Base-by-base conservation (phyloP, 1,140 invertebrate genomes). In the Sycobia sp. region DNA sequence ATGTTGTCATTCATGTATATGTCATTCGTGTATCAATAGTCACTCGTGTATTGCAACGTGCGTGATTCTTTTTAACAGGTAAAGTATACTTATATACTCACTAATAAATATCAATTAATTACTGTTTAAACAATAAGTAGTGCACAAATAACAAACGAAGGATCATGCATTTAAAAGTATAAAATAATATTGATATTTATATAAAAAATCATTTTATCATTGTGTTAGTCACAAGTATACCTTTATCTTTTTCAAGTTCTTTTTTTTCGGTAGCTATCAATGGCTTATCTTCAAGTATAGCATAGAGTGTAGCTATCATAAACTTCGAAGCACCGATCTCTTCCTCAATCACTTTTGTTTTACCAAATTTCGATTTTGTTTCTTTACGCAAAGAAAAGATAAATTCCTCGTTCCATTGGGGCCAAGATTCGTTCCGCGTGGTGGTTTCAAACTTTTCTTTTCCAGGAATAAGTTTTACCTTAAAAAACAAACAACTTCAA, bases 381-480 rank as follows among this genome's bases (percentile, higher is more conserved):
- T 84, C 78, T 74, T 86, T 79, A 58, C 79, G 67, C 43, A 91
- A 66, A 43, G 83, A 84, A 75, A 90, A 90, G 60, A 84, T 84
- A 69, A 90, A 90, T 62, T 90, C 89, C 77, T 91, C 88, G 73
- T 91, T 90, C 84, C 89, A 91, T 46, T 88, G 85, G 0, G 89
- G 90, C 88, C 89, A 90, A 2, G 88, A 88, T 68, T 88, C 89
- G 66, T 89, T 89, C 73, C 87, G 87, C 65, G 88, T 78, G 51
- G 86, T 84, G 8, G 89, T 90, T 77, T 91, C 90, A 70, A 85
- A 88, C 77, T 90, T 90, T 53, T 86, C 87, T 65, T 88, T 87
- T 20, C 86, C 86, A 1, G 90, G 90, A 73, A 90, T 88, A 22
- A 91, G 68, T 78, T 90, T 91, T 2, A 90, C 85, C 89, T 91